A percentile compares a stretch with the other conserved stretches of the same genome.
These are phyloP conservation scores for Archivesica marissinica DNA, from an alignment of 1,140 invertebrate species.

Conservation along the genomic window DNA sequence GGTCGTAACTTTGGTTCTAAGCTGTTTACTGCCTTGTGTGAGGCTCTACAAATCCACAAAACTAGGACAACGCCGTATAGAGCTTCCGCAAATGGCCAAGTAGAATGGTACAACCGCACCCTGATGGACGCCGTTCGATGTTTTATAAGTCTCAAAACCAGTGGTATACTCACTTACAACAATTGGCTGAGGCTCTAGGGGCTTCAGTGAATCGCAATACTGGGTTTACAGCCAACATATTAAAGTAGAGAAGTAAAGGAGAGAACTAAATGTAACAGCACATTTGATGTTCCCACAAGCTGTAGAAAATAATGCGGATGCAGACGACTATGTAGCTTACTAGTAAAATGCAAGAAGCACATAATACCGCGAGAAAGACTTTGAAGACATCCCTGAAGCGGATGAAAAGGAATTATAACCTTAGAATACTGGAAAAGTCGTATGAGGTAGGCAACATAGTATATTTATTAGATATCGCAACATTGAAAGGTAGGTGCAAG, in stretches of 20 bases:
- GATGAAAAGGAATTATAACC: constrained; percentile 16
- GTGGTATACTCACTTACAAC: constrained; percentile 6
- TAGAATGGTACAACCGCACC: constrained; percentile 62
- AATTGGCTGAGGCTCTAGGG: constrained; percentile 10
- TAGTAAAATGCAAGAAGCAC: background rate
- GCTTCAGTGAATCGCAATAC: constrained; percentile 1
- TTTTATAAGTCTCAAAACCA: constrained; percentile 24
- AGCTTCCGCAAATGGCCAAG: constrained; percentile 2
- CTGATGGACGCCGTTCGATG: constrained; percentile 31
- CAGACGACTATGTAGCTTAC: constrained; percentile 1
- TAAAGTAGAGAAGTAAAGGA: constrained; percentile 21
- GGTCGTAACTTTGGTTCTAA: background rate
- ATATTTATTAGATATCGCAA: constrained; percentile 24
- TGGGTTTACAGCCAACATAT: background rate
- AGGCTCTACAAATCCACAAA: constrained; percentile 18
- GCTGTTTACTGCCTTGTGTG: background rate
- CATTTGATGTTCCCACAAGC: constrained; percentile 17
- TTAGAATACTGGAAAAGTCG: background rate
- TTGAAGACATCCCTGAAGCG: constrained; percentile 12
- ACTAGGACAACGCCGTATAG: constrained; percentile 6
- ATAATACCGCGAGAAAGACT: background rate
- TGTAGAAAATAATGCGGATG: background rate
- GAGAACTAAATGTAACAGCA: constrained; percentile 10
- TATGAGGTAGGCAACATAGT: constrained; percentile 5
- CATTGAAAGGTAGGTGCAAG: background rate